A percentile compares a stretch with the other conserved stretches of the same genome.
phyloP scores from a whole-genome alignment of 2,888 invertebrate genomes.

The Pachydiplax longipennis region DNA sequence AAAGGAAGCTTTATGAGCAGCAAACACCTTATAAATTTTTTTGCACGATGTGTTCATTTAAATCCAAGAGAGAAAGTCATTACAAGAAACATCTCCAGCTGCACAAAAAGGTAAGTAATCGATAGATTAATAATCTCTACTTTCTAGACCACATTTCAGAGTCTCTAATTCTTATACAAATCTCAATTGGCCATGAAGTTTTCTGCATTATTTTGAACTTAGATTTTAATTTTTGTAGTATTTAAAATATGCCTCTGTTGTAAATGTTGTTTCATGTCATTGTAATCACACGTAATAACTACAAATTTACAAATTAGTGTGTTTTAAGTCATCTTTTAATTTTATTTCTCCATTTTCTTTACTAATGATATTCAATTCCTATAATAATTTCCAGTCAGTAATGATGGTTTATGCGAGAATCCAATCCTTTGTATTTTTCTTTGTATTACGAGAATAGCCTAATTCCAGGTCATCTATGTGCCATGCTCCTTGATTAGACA shows the following conservation, averaged over 20 bases:
- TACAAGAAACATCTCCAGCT: conserved; percentile 57
- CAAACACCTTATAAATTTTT: conserved; percentile 57
- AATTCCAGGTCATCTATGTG: too few species aligned
- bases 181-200: not conserved
- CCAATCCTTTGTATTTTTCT: too few species aligned
- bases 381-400: too few species aligned
- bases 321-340: not conserved
- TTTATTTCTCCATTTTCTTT: not conserved
- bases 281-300: too few species aligned
- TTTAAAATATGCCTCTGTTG: too few species aligned
- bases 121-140: not conserved
- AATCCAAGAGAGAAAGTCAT: conserved; percentile 60
- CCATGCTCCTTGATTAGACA: too few species aligned
- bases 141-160: not conserved
- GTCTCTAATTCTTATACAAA: not conserved
- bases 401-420: too few species aligned
- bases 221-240: too few species aligned
- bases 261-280: too few species aligned
- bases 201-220: too few species aligned
- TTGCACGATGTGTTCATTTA: conserved; percentile 60
- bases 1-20: conserved; percentile 49
- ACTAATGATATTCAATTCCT: not conserved
- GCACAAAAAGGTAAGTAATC: conserved; percentile 55
- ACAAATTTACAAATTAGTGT: not conserved
- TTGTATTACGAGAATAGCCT: too few species aligned